Conservation (phyloP, 2,113 vertebrate species). For the Eudorcas thomsonii region DNA sequence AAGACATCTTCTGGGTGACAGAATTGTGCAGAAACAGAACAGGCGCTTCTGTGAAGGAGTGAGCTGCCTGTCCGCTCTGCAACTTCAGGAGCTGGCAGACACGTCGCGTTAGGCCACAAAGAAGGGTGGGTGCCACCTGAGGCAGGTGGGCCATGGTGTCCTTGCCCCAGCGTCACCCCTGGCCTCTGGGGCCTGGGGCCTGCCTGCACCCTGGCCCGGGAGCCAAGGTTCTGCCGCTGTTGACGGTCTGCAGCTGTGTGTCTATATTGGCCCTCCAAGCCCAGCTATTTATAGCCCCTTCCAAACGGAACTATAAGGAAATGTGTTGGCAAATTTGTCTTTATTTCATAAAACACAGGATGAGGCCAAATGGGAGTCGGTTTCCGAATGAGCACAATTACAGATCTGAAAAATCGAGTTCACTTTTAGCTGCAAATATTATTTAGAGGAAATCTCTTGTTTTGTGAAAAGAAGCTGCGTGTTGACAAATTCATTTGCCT, state of each 20-base stretch:
- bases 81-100: accelerated
- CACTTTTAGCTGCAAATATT: not conserved
- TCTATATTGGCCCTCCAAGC: not conserved
- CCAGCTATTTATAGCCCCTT: not conserved
- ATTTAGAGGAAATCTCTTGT: slow-evolving; percentile 11
- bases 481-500: not conserved
- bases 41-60: accelerated
- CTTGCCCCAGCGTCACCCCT: not conserved
- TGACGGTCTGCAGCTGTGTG: not conserved
- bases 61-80: not conserved
- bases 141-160: accelerated
- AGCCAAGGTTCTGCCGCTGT: accelerated
- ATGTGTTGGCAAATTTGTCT: slow-evolving; percentile 6
- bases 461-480: not conserved
- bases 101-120: accelerated
- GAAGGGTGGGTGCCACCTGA: not conserved
- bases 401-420: not conserved
- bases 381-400: not conserved
- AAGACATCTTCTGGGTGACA: not conserved
- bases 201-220: not conserved
- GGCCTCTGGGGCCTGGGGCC: not conserved
- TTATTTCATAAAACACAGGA: slow-evolving; percentile 46
- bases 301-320: not conserved
- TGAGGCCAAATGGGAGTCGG: slow-evolving; percentile 1
- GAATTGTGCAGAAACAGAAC: no score